Percentiles rank a stretch among this genome's conserved stretches.
phyloP scores from a whole-genome alignment of 2,888 invertebrate species.

The Andrena minutula region DNA sequence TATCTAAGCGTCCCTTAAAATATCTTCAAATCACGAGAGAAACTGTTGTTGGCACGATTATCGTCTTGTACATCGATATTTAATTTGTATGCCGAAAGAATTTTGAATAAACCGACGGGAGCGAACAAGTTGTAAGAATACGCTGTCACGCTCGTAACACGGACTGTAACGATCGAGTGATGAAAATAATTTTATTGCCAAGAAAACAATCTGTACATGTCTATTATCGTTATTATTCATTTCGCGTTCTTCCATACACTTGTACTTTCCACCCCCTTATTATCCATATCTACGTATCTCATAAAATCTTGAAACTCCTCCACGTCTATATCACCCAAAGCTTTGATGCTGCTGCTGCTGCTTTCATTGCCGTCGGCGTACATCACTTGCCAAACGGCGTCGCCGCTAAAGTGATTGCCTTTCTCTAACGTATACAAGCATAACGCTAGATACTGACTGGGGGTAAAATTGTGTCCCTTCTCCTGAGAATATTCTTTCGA shows the following conservation, averaged over 20 bases:
- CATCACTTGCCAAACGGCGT: slow-evolving; percentile 88
- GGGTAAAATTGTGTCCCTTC: slow-evolving; percentile 63
- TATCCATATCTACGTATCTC: neutral
- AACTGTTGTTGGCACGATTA: slow-evolving; percentile 35
- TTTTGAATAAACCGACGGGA: slow-evolving; percentile 47
- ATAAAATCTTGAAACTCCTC: neutral
- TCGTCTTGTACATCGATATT: slow-evolving; percentile 48
- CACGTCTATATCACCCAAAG: neutral
- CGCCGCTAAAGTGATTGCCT: slow-evolving; percentile 91
- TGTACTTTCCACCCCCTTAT: neutral
- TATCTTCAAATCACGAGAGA: slow-evolving; percentile 23
- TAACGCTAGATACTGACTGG: slow-evolving; percentile 87
- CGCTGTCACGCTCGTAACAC: neutral
- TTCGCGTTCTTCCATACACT: too few relatives aligned
- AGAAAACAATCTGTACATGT: neutral
- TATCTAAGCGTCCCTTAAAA: slow-evolving; percentile 17
- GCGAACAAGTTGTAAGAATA: neutral
- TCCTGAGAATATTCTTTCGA: slow-evolving; percentile 4
- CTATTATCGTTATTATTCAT: neutral
- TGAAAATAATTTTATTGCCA: neutral
- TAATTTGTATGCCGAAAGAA: slow-evolving; percentile 42
- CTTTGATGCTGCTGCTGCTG: too few relatives aligned
- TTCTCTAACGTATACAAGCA: slow-evolving; percentile 90
- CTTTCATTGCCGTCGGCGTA: neutral
- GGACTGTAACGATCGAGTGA: neutral